A percentile compares a stretch with the other conserved stretches of the same genome.
phyloP scores from a whole-genome alignment of 2,113 vertebrate species.

The Regulus satrapa region DNA sequence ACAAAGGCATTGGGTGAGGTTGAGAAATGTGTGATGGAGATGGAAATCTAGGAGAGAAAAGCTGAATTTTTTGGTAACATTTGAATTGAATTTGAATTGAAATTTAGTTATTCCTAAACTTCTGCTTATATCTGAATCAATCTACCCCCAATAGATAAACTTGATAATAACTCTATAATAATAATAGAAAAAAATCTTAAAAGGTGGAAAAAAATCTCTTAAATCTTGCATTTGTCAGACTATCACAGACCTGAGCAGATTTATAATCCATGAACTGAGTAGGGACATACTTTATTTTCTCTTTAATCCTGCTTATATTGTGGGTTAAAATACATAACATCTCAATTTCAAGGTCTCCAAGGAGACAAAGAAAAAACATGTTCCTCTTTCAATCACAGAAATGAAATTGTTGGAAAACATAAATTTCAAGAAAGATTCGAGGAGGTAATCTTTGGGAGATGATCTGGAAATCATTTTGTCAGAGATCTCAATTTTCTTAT shows the following conservation, averaged over 20 bases:
- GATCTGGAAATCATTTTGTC: slow-evolving; percentile 15
- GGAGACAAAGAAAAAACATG: background rate
- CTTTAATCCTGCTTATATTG: background rate
- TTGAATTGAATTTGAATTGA: too few species aligned
- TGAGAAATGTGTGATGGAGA: background rate
- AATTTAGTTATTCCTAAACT: background rate
- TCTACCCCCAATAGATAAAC: background rate
- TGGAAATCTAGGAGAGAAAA: background rate
- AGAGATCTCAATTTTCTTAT: slow-evolving; percentile 6
- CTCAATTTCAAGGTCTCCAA: background rate
- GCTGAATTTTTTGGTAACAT: background rate
- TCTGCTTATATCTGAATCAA: background rate
- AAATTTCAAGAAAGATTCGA: background rate
- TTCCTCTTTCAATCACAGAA: background rate
- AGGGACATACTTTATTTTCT: background rate
- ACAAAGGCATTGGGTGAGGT: background rate
- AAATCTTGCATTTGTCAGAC: background rate
- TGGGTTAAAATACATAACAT: background rate
- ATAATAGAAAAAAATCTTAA: background rate
- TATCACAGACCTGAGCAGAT: background rate
- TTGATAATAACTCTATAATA: background rate
- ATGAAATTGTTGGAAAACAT: background rate
- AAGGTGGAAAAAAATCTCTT: background rate
- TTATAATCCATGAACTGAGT: background rate
- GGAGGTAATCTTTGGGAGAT: background rate